Conservation (phyloP, 2,113 vertebrate species). For the Oreotragus oreotragus region DNA sequence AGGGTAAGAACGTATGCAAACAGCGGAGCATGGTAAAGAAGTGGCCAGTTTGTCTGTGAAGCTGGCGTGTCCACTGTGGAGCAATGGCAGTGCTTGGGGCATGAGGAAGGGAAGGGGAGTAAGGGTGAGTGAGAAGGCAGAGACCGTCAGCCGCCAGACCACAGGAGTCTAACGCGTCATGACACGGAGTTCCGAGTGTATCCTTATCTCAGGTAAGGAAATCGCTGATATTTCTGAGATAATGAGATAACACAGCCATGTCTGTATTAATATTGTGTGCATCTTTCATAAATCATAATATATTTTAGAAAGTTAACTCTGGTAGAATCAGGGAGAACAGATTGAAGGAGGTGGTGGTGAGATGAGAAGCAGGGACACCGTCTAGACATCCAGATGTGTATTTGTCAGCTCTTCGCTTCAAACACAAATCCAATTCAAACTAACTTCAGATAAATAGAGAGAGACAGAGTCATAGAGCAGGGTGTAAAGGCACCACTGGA, state of each 20-base stretch:
- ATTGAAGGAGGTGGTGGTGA: neutral
- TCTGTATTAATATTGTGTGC: neutral
- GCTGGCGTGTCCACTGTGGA: neutral
- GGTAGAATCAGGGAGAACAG: neutral
- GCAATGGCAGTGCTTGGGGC: neutral
- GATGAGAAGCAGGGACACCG: neutral
- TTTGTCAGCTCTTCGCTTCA: neutral
- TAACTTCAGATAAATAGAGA: neutral
- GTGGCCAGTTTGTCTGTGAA: neutral
- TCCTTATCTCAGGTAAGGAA: neutral
- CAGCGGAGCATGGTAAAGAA: neutral
- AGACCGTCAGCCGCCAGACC: neutral
- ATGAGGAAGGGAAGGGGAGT: neutral
- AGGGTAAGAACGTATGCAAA: neutral
- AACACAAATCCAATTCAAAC: neutral
- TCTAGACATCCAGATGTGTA: neutral
- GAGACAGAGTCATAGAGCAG: rapidly evolving
- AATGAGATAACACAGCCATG: neutral
- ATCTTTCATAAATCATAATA: neutral
- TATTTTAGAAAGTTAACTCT: neutral
- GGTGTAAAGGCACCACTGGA: neutral
- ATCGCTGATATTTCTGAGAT: neutral
- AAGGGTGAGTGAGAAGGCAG: neutral
- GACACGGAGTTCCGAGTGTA: neutral
- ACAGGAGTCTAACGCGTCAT: neutral